Base-by-base conservation (phyloP, 2,888 invertebrate species). In the Tenodera sinensis region DNA sequence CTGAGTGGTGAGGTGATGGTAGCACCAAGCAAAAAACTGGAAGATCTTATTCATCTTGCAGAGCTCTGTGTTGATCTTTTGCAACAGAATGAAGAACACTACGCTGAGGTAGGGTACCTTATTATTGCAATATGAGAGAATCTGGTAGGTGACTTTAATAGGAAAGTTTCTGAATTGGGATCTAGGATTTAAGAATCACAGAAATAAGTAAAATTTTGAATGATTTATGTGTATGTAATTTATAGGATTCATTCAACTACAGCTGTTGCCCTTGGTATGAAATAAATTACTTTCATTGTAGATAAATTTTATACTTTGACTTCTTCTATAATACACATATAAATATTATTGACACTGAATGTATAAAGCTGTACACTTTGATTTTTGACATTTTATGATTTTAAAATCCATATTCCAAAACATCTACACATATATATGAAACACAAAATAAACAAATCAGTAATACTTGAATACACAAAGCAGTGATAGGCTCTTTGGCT, bases 71-170 rank as follows among this genome's bases (percentile, higher is more conserved):
- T 99, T 88, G 99, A 99, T 93, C 95, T 99, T 83, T 94, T 99
- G 91, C 99, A 99, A 94, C 99, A 99, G 94, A 99, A 99, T 93
- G 99, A 99, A 95, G 99, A 99, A 94, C 99, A 99, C 93, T 99
- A 99, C 94, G 98, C 99, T 91, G 99, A 99, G 98, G 99, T 99
- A 96, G 94, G 94, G 92, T 28, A 82, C 7, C 14, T 42, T 83
- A 20, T 9, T 28, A 20, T 42, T 47, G 54, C 25, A 71, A 15
- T 71, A 4, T 71, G 54, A 71, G 20, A 71, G 54, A 71, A 3
- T 15, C 54, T 71, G 54, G 54, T 71, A 71, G 54, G 54, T 71
- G 54, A 71, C 15, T 71, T 71, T 71, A 71, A 71, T 71, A 71
- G 54, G 54, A 71, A 71, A 71, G 6, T 20, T 54, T 54, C 54